Percentiles rank a stretch among this genome's conserved stretches.
Evolutionary conservation across 1,140 invertebrate genomes (phyloP).

Genomic region (Harpegnathos saltator): DNA sequence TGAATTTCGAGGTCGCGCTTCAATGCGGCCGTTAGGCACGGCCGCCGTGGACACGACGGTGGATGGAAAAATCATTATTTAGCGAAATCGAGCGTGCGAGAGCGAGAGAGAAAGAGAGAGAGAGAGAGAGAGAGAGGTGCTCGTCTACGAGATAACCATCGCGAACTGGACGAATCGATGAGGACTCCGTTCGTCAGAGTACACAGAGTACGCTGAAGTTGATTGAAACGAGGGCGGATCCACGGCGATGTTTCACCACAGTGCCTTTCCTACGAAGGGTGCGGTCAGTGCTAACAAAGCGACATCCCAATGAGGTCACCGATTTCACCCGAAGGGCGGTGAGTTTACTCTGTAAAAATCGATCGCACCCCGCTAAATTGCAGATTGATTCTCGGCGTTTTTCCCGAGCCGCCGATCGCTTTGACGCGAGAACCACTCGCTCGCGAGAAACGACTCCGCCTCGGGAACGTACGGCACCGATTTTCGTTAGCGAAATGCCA

Average conservation of each 20-base stretch:
- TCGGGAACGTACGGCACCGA: too few species aligned
- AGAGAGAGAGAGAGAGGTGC: neutral
- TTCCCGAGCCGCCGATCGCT: too few species aligned
- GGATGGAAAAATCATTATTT: slow-evolving; percentile 28
- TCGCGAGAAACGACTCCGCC: too few species aligned
- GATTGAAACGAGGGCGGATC: slow-evolving; percentile 72
- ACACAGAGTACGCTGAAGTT: slow-evolving; percentile 56
- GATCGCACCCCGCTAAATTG: slow-evolving; percentile 43
- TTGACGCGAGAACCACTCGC: neutral
- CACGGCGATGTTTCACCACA: slow-evolving; percentile 54
- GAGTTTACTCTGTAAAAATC: slow-evolving; percentile 63
- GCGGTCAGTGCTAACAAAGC: slow-evolving; percentile 74
- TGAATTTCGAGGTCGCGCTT: neutral
- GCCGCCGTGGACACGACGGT: too few species aligned
- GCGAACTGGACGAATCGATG: neutral
- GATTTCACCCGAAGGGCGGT: slow-evolving; percentile 53
- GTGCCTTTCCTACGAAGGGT: slow-evolving; percentile 62
- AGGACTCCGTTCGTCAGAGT: slow-evolving; percentile 53
- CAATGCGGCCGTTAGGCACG: too few species aligned
- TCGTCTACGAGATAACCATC: slow-evolving; percentile 12
- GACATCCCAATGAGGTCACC: slow-evolving; percentile 61
- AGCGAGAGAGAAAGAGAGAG: neutral
- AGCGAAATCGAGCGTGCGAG: slow-evolving; percentile 3
- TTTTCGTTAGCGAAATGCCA: slow-evolving; percentile 21
- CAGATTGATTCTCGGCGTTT: neutral